Evolutionary conservation across 2,888 invertebrate genomes (phyloP).

Genomic region (Metellina segmentata): DNA sequence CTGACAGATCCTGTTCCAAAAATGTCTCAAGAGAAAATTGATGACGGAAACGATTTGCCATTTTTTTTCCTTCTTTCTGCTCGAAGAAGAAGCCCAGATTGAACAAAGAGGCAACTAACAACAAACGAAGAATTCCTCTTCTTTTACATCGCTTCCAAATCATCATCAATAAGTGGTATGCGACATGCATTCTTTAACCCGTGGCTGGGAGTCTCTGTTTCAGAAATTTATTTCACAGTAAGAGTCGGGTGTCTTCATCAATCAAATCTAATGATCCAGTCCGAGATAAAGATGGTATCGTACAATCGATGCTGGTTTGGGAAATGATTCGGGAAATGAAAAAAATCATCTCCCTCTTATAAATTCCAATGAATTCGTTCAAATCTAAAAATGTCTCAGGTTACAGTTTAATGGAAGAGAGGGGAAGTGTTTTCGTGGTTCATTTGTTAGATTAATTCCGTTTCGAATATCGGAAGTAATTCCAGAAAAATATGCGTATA

Average conservation of each 20-base stretch:
- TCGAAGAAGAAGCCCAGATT: neutral
- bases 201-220: neutral
- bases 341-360: no score
- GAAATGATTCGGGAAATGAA: no score
- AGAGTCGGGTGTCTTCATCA: neutral
- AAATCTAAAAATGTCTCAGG: no score
- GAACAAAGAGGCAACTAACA: neutral
- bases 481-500: no score
- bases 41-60: neutral
- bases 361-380: no score
- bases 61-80: neutral
- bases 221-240: conserved; percentile 18
- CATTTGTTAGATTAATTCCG: no score
- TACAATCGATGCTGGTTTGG: no score
- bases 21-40: neutral
- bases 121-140: neutral
- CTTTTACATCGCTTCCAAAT: neutral
- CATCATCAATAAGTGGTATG: neutral
- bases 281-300: neutral
- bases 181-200: neutral
- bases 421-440: no score
- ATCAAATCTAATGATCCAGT: conserved; percentile 8
- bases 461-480: no score
- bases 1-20: neutral
- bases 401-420: no score